phyloP scores from a whole-genome alignment of 2,888 invertebrate species.

The Orthonevra nobilis region DNA sequence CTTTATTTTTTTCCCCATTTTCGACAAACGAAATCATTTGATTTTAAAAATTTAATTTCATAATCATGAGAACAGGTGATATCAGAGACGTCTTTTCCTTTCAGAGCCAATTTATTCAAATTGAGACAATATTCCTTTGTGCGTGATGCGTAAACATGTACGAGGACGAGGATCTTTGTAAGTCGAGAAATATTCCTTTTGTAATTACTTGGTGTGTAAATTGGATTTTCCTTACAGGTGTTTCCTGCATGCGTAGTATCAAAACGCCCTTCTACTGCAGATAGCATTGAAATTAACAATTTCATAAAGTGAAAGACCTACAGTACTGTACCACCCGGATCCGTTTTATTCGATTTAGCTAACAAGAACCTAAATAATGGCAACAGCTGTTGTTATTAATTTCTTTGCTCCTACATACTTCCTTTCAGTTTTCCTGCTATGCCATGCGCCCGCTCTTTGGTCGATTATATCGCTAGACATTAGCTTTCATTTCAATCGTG shows the following conservation, averaged over 20 bases:
- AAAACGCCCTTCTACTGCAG: not conserved
- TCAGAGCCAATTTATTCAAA: not conserved
- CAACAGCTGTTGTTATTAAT: constrained; percentile 49
- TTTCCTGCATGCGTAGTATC: constrained; percentile 1
- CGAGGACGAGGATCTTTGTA: too few species aligned
- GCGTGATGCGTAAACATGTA: not conserved
- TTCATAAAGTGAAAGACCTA: constrained; percentile 8
- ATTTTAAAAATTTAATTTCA: too few species aligned
- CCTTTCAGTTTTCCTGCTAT: constrained; percentile 7
- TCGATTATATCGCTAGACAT: constrained; percentile 3
- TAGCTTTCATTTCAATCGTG: constrained; percentile 11
- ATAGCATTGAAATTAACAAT: constrained; percentile 38
- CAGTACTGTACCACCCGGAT: not conserved
- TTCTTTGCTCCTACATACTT: constrained; percentile 12
- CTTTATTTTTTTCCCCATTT: too few species aligned
- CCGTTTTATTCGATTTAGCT: constrained; percentile 32
- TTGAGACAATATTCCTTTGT: not conserved
- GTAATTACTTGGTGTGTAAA: constrained; percentile 15
- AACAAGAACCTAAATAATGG: constrained; percentile 36
- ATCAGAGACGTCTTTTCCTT: too few species aligned
- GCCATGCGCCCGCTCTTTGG: not conserved
- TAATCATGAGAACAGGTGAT: too few species aligned
- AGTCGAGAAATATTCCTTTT: too few species aligned
- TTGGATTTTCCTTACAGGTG: constrained; percentile 22
- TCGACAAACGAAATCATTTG: too few species aligned